phyloP scores from a whole-genome alignment of 2,888 invertebrate genomes.

The Drosophila cyrtoloma region DNA sequence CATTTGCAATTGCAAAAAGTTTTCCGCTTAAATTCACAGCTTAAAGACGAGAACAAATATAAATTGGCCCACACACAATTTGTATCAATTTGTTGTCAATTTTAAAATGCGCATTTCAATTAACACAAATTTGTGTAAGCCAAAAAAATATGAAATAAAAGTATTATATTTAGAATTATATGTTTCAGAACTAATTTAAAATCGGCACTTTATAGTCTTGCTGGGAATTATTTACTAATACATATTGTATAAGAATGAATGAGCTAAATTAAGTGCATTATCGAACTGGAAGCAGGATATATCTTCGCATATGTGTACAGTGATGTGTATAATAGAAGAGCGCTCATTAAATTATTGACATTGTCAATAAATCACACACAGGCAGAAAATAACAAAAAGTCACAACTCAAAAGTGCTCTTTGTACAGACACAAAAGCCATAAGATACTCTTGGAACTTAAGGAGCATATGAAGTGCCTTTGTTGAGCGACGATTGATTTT shows the following conservation, averaged over 20 bases:
- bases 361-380: constrained; percentile 41
- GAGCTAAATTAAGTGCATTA: background rate
- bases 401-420: constrained; percentile 39
- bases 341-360: constrained; percentile 61
- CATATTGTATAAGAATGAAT: background rate
- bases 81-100: constrained; percentile 8
- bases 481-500: constrained; percentile 49
- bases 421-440: constrained; percentile 49
- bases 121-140: constrained; percentile 18
- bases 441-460: constrained; percentile 46
- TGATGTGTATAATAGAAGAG: constrained; percentile 21
- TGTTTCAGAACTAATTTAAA: background rate
- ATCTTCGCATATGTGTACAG: background rate
- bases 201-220: background rate
- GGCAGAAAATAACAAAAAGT: constrained; percentile 20
- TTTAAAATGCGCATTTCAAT: constrained; percentile 57
- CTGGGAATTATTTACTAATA: background rate
- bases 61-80: constrained; percentile 10
- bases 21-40: background rate
- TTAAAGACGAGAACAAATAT: background rate
- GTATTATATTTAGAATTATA: background rate
- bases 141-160: constrained; percentile 9
- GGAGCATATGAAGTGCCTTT: constrained; percentile 64
- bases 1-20: background rate
- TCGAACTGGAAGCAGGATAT: background rate